phyloP scores from a whole-genome alignment of 2,113 vertebrate species.

The Sapayoa aenigma region DNA sequence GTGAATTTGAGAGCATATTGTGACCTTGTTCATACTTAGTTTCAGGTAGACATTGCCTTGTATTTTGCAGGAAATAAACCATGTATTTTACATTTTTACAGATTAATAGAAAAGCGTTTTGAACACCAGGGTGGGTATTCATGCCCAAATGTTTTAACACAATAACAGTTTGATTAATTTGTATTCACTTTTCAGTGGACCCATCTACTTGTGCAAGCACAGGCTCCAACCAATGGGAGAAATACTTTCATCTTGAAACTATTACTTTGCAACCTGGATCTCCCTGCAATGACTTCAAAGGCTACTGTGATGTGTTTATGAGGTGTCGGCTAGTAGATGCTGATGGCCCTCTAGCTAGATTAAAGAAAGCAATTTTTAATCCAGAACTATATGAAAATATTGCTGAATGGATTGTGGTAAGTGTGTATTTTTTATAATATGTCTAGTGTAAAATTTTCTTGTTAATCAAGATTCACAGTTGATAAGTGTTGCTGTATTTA shows the following conservation, averaged over 20 bases:
- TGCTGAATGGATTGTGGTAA: conserved; percentile 96
- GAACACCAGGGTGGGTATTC: background rate
- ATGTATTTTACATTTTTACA: background rate
- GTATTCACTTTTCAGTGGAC: conserved; percentile 72
- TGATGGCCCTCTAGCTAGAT: conserved; percentile 91
- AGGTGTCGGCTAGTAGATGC: conserved; percentile 94
- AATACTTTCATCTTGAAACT: conserved; percentile 74
- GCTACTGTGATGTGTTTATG: conserved; percentile 98
- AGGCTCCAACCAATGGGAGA: conserved; percentile 80
- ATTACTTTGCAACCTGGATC: conserved; percentile 93
- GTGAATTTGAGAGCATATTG: background rate
- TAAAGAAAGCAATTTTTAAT: conserved; percentile 98
- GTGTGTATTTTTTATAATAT: conserved; percentile 23
- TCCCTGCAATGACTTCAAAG: conserved; percentile 95
- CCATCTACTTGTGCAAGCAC: conserved; percentile 87
- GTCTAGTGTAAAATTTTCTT: background rate
- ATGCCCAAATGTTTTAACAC: background rate
- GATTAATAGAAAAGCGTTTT: background rate
- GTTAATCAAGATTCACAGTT: background rate
- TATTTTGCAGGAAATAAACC: background rate
- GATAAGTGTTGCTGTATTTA: background rate
- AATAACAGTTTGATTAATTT: background rate
- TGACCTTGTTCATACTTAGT: background rate
- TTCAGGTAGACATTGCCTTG: background rate
- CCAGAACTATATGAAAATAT: conserved; percentile 93